phyloP scores from a whole-genome alignment of 2,797 vertebrate genomes.

The Myripristis murdjan region DNA sequence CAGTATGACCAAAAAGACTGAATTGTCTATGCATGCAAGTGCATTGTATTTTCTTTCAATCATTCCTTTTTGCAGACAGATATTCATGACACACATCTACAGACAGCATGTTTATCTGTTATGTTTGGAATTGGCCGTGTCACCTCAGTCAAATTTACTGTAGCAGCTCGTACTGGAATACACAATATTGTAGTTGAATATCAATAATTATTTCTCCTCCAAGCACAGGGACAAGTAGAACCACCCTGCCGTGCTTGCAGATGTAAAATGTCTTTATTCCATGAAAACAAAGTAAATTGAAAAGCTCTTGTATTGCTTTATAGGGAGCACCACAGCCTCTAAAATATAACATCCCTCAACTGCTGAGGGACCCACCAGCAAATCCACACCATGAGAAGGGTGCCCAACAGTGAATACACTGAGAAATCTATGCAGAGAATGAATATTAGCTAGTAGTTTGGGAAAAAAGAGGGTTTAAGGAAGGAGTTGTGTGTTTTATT shows the following conservation, averaged over 20 bases:
- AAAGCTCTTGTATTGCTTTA: conserved; percentile 42
- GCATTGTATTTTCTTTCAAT: conserved; percentile 52
- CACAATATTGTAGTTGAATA: conserved; percentile 30
- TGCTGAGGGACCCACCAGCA: conserved; percentile 75
- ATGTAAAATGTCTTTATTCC: conserved; percentile 45
- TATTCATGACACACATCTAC: conserved; percentile 37
- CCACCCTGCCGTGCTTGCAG: conserved; percentile 48
- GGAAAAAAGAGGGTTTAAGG: conserved; percentile 31
- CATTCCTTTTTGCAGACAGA: conserved; percentile 33
- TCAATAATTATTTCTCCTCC: conserved; percentile 46
- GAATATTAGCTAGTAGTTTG: conserved; percentile 44
- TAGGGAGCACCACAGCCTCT: conserved; percentile 43
- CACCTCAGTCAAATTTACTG: conserved; percentile 71
- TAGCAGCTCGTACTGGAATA: conserved; percentile 66
- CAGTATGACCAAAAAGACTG: conserved; percentile 74
- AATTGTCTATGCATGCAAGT: conserved; percentile 73
- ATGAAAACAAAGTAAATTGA: conserved; percentile 25
- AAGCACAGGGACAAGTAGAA: conserved; percentile 69
- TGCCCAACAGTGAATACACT: conserved; percentile 64
- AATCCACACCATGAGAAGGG: conserved; percentile 62
- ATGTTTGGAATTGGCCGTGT: conserved; percentile 47
- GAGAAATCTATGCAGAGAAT: conserved; percentile 80
- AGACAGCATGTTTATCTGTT: conserved; percentile 34
- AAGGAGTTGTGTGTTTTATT: conserved; percentile 42
- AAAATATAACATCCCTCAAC: conserved; percentile 49